Evolutionary conservation across 2,888 invertebrate genomes (phyloP), one percentile per base, ranked within the genome.

Genomic region (Latheticus oryzae): DNA sequence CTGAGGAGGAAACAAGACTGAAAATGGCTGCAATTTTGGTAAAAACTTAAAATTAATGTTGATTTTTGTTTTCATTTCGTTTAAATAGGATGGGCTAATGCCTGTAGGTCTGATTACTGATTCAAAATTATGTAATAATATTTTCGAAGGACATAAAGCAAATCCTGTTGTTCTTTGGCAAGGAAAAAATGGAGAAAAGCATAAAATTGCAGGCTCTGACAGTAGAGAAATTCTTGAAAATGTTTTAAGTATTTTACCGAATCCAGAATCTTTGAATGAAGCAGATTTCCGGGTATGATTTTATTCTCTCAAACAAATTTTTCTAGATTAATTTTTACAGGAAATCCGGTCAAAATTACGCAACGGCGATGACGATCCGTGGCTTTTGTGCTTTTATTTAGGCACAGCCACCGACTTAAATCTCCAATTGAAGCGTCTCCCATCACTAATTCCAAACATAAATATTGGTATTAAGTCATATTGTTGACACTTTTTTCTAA

Each of bases 11-110:
- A 64, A 82, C 83, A 1, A 77, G 84, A 24, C 79, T 82, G 1
- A 90, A 91, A 77, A 79, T 93, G 21, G 86, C 90, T 37, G 87
- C 87, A 42, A 87, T 86, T 77, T 82, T 94, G 82, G 91, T 91
- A 79, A 42, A 13, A 1, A 9, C n/a, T n/a, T 2, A 23, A 17
- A 24, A 7, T 12, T 23, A 12, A 17, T 9, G 19, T 11, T 7
- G 19, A 24, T 5, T 4, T 11, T 8, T 17, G 5, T 15, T 23
- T 12, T 24, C 5, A 9, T 35, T 12, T 37, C 47, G 12, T 12
- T n/a, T 47, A 17, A 60, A 58, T 58, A 79, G 79, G 78, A 79
- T 65, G 78, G 78, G n/a, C 66, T 88, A 24, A 83, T 83, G 16
- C 73, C 76, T 11, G 77, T 86, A 24, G 81, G 84, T 60, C 82